Base-by-base conservation (phyloP, 2,113 vertebrate species). In the Xenus cinereus region DNA sequence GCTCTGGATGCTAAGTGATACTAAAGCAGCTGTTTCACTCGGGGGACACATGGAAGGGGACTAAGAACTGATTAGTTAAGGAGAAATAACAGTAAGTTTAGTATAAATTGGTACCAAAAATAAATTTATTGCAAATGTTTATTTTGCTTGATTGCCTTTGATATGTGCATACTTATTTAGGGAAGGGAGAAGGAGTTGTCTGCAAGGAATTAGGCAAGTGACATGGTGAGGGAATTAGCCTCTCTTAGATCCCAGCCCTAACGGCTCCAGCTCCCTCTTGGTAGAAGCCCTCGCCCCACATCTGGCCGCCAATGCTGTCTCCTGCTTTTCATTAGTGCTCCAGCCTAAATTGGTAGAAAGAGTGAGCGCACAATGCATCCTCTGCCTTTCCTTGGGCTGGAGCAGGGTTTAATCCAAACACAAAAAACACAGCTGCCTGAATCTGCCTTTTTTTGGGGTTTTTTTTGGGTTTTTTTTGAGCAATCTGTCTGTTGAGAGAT, bases 31-130 rank as follows among this genome's bases (percentile, higher is more conserved):
- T 95, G 88, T 93, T 97, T 92, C 62, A 68, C 93, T 89, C 4
- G 0, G 35, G 86, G 62, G 69, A 86, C 41, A 10, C 50, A 67
- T 32, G 76, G 90, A 79, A 9, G 7, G 86, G 67, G 57, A 67
- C 62, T 69, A 85, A 94, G 82, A 93, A 91, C 66, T 82, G 90
- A 83, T 95, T 76, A 82, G 60, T 87, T 93, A 68, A 90, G 62
- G 83, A 93, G 92, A 91, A 94, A 84, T 60, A 90, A 71, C 66
- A 79, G 69, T 89, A 89, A 84, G 73, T 89, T 95, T 76, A 82
- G 50, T 92, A 93, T 84, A 93, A 95, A 93, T 95, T 90, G 78
- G 81, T 95, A 93, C 89, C 84, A 93, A 94, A 95, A 96, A 95
- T 76, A 89, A 82, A 84, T 96, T 46, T 91, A 63, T 94, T 89